Conservation (phyloP, 2,797 vertebrate species). For the Nasua narica region DNA sequence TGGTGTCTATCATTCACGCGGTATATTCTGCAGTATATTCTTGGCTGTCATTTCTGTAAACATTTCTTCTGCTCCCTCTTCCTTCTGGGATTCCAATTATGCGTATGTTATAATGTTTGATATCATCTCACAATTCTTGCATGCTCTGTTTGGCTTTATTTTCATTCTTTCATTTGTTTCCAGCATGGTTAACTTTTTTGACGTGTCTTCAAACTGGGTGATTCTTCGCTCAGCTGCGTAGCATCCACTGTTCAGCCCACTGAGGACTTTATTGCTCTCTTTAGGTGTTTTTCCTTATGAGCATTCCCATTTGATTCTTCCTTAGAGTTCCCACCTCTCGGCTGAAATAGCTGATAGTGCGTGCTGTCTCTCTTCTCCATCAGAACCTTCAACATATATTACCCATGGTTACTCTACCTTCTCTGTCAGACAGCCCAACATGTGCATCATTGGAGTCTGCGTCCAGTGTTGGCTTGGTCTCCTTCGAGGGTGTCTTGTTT, state of each 20-base stretch:
- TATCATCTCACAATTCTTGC: fast-evolving
- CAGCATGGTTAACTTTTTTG: fast-evolving
- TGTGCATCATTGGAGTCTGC: fast-evolving
- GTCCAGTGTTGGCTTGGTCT: background rate
- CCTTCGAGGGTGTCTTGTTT: no score
- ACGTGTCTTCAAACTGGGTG: background rate
- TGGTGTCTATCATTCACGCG: background rate
- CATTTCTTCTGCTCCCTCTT: background rate
- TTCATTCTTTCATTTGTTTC: background rate
- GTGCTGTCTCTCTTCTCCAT: background rate
- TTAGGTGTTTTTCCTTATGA: background rate
- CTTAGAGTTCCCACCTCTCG: background rate
- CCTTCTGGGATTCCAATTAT: background rate
- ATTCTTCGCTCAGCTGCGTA: no score
- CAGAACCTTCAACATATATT: fast-evolving
- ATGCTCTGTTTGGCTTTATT: fast-evolving
- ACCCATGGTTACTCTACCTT: no score
- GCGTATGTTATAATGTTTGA: fast-evolving
- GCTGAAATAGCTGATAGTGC: no score
- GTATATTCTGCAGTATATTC: background rate
- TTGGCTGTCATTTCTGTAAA: background rate
- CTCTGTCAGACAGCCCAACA: background rate
- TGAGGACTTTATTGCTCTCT: background rate
- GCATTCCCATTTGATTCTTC: background rate
- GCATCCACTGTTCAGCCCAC: no score